A percentile compares a stretch with the other conserved stretches of the same genome.
Conservation (phyloP, 2,797 vertebrate species). For the Astyanax mexicanus region DNA sequence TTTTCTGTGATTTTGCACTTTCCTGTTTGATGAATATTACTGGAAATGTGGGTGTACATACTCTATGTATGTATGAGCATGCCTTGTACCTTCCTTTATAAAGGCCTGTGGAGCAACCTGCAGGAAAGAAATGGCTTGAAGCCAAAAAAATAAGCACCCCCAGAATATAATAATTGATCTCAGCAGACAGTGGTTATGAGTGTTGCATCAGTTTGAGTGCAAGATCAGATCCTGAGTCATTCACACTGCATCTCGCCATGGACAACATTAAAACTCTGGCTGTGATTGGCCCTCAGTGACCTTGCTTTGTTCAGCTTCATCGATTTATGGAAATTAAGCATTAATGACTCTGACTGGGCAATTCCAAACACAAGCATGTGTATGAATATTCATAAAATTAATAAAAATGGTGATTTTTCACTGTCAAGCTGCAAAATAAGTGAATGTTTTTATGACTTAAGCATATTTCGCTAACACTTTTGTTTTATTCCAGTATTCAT, state of each 20-base stretch:
- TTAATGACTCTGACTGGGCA: slow-evolving; percentile 9
- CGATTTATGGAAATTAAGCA: slow-evolving; percentile 27
- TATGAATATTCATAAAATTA: slow-evolving; percentile 19
- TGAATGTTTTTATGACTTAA: neutral
- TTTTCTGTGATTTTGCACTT: neutral
- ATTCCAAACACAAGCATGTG: neutral
- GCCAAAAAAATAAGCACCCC: neutral
- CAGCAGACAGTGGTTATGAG: neutral
- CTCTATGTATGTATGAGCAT: no score
- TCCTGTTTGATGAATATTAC: neutral
- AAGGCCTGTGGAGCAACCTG: neutral
- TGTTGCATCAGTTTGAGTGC: neutral
- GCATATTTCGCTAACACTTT: no score
- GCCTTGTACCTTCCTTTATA: neutral
- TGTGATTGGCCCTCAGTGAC: slow-evolving; percentile 5
- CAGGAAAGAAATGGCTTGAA: neutral
- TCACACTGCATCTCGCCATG: neutral
- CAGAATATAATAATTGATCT: neutral
- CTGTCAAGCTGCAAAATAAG: no score
- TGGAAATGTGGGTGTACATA: no score
- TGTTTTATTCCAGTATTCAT: no score
- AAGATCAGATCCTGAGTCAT: neutral
- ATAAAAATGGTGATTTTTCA: slow-evolving; percentile 9
- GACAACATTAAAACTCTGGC: neutral
- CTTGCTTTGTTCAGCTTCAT: slow-evolving; percentile 1